Evolutionary conservation across 53 echinoderm and acorn worm genomes (phyloP).

Genomic region (Holothuria scabra): DNA sequence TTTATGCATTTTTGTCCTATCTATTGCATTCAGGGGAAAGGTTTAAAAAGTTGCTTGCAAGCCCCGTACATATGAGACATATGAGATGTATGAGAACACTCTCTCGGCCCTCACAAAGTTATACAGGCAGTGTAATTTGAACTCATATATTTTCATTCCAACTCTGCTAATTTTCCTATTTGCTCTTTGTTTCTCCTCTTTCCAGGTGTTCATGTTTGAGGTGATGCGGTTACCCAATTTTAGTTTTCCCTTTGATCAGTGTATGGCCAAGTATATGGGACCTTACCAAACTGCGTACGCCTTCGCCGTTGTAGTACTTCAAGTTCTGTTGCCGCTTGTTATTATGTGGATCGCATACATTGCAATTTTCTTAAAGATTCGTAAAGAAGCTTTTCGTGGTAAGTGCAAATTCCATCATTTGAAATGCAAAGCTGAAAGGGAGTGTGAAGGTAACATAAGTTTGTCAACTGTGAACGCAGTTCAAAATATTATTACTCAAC

Average conservation of each 20-base stretch:
- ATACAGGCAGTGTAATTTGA: too few relatives aligned
- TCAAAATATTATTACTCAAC: too few relatives aligned
- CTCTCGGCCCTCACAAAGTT: too few relatives aligned
- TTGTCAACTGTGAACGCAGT: too few relatives aligned
- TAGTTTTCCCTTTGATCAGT: slow-evolving; percentile 54
- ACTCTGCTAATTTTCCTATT: too few relatives aligned
- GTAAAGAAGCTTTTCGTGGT: slow-evolving; percentile 57
- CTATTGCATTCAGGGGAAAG: too few relatives aligned
- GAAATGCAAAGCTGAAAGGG: background rate
- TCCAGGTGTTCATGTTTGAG: slow-evolving; percentile 18
- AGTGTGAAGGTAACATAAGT: too few relatives aligned
- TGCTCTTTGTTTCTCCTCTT: background rate
- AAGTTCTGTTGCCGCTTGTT: slow-evolving; percentile 68
- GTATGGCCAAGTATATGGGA: slow-evolving; percentile 10
- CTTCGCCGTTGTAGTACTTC: slow-evolving; percentile 58
- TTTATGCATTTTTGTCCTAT: too few relatives aligned
- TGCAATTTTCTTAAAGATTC: slow-evolving; percentile 79
- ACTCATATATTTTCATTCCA: too few relatives aligned
- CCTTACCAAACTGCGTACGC: slow-evolving; percentile 32
- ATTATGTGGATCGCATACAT: slow-evolving; percentile 83
- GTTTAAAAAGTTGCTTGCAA: too few relatives aligned
- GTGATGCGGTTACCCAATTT: background rate
- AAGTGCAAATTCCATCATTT: background rate
- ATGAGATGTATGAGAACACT: too few relatives aligned
- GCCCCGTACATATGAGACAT: too few relatives aligned